Evolutionary conservation across 1,140 invertebrate genomes (phyloP), one percentile per base, ranked within the genome.

Genomic region (Idris sp.): DNA sequence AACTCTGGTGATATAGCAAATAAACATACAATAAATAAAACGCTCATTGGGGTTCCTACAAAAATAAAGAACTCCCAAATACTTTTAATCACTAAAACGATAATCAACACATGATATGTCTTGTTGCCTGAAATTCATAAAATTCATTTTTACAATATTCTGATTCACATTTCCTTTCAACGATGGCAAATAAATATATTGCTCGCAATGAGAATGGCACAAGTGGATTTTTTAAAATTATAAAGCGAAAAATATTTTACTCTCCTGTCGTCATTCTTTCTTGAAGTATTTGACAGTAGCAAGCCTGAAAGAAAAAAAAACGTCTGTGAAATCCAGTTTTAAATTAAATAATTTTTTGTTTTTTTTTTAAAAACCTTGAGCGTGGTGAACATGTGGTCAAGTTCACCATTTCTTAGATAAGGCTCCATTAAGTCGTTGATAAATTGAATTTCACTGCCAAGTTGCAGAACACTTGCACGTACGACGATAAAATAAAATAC

Each of bases 401-500:
- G 86, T 84, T 96, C 94, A 14, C 94, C 94, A 79, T 91, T 90
- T 82, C 93, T 90, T 73, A 93, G 86, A 78, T 91, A 89, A 6
- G 89, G 89, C 79, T 95, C 94, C 86, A 95, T 92, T 72, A 96
- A 93, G 83, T 96, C 93, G 72, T 94, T 92, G 11, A 96, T 92
- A 78, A 96, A 93, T 81, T 94, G 92, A 76, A 96, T 92, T 87
- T 96, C 94, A 9, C 94, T 95, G 2, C 94, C 94, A 10, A 96
- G 89, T 84, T 95, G 93, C 49, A 93, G 90, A 74, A 96, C 93
- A 56, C 92, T 89, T 13, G 94, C 91, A 38, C 94, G 86, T 0
- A 96, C 92, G 19, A 96, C 94, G 28, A 96, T 93, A 85, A 93
- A 96, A 82, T 93, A 91, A 86, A 96, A 96, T 15, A 95, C 91